Base-by-base conservation (phyloP, 2,797 vertebrate genomes). In the Otolemur crassicaudatus region DNA sequence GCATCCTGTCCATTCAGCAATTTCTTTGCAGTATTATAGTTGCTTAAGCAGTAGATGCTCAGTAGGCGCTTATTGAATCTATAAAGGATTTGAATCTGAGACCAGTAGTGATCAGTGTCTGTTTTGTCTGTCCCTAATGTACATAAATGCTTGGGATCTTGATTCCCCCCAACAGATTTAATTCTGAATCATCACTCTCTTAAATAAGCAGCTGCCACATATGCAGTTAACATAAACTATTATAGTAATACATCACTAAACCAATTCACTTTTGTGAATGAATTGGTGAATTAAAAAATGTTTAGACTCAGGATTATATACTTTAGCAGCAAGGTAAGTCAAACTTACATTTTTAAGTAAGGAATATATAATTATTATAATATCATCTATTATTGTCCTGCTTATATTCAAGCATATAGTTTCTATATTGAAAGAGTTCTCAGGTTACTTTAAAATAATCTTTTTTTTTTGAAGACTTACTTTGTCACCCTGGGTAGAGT, bases 121-220 rank as follows among this genome's bases (percentile, higher is more conserved):
- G 14, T 87, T 82, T 25, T 0, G 83, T 37, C 25, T 80, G n/a
- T 49, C 90, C 25, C 10, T 87, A 49, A 46, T 31, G 40, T 46
- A 58, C 0, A 16, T 65, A 49, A 91, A 49, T 92, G 75, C 27
- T 58, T 94, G 69, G 40, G 25, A 80, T 49, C 46, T 27, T 94
- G 69, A 27, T n/a, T 12, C 6, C 4, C 2, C 46, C 11, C 14
- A 83, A 80, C 88, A 19, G 16, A 69, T 79, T 96, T 94, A 92
- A 86, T 73, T 94, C 90, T 86, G 23, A 96, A n/a, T 69, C 80
- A 43, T 96, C 43, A 85, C 56, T 90, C 20, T 93, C n/a, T 76
- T 72, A 87, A 75, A 92, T 63, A 73, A 82, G 61, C 91, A 84
- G 46, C 14, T 89, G 49, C 43, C 43, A 80, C 31, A 3, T 75